phyloP scores from a whole-genome alignment of 2,888 invertebrate species.

The Himalopsyche japonica region DNA sequence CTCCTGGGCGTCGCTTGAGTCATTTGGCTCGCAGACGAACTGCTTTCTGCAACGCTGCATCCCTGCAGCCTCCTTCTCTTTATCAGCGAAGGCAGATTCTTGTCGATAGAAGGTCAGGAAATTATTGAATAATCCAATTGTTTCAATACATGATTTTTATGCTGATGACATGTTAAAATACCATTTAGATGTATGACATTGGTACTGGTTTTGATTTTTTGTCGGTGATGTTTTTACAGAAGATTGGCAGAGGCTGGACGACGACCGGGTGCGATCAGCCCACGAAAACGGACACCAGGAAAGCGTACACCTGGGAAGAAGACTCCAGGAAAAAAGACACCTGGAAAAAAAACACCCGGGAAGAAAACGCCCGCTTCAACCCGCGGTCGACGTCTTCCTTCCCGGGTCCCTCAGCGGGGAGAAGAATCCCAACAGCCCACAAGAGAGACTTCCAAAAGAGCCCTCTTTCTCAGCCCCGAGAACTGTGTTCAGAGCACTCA shows the following conservation, averaged over 20 bases:
- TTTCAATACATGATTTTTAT: no score
- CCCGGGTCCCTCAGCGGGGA: conserved; percentile 54
- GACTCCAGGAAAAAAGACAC: conserved; percentile 56
- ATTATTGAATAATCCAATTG: neutral
- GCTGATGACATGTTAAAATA: no score
- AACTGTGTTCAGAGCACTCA: conserved; percentile 47
- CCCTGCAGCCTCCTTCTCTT: conserved; percentile 54
- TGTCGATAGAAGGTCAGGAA: conserved; percentile 66
- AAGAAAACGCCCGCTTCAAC: conserved; percentile 68
- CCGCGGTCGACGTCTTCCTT: conserved; percentile 62
- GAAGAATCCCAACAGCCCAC: conserved; percentile 52
- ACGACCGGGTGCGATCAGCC: conserved; percentile 45
- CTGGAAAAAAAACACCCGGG: conserved; percentile 52
- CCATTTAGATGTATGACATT: no score
- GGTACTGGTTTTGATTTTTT: no score
- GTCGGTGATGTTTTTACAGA: conserved; percentile 5
- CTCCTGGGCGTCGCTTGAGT: conserved; percentile 76
- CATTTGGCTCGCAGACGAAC: conserved; percentile 76
- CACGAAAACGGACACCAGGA: conserved; percentile 59
- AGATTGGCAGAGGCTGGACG: neutral
- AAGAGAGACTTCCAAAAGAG: conserved; percentile 68
- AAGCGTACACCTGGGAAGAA: conserved; percentile 53
- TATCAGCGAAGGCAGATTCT: conserved; percentile 61
- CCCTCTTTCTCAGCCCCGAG: conserved; percentile 75
- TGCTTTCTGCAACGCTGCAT: conserved; percentile 72